phyloP scores from a whole-genome alignment of 2,888 invertebrate genomes.

The Epistrophe eligans region DNA sequence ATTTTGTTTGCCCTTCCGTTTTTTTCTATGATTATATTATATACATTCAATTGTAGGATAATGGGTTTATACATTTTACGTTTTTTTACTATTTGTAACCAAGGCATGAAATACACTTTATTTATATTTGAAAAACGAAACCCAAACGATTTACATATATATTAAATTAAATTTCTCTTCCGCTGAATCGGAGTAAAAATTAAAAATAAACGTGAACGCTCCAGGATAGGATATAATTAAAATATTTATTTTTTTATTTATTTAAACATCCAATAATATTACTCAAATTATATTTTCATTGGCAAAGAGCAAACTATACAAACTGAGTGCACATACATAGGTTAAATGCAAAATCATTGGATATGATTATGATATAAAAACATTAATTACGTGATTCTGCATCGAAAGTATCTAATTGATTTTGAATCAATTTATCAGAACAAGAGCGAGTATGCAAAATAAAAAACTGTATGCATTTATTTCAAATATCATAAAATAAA shows the following conservation, averaged over 20 bases:
- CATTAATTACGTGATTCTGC: constrained; percentile 21
- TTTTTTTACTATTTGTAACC: background rate
- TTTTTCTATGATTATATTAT: too few relatives aligned
- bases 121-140: background rate
- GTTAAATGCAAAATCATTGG: background rate
- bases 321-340: background rate
- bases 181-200: background rate
- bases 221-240: background rate
- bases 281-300: background rate
- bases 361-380: background rate
- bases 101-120: background rate
- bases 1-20: too few relatives aligned
- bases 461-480: background rate
- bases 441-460: background rate
- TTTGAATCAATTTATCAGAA: background rate
- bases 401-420: constrained; percentile 14
- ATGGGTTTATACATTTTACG: too few relatives aligned
- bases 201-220: background rate
- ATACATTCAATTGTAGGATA: too few relatives aligned
- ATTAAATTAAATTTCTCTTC: background rate
- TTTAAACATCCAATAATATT: constrained; percentile 6
- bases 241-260: background rate
- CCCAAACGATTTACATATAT: background rate
- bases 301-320: background rate
- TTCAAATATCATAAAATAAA: background rate